Conservation (phyloP, 2,113 vertebrate genomes). For the Brienomyrus longianalis region DNA sequence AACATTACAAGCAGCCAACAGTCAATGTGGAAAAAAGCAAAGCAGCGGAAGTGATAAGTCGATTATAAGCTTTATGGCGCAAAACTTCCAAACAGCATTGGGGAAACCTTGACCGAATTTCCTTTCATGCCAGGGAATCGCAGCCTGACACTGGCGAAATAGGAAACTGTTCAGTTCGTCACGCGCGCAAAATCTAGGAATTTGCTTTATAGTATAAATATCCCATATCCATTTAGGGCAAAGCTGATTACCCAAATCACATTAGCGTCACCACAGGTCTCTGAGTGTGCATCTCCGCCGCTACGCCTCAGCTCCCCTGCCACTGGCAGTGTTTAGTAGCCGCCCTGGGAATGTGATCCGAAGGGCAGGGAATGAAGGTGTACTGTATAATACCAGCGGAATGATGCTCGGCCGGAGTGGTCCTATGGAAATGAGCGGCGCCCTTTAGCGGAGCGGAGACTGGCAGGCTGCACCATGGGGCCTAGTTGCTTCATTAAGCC, state of each 20-base stretch:
- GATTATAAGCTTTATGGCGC: not conserved
- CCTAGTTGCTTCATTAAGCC: slow-evolving; percentile 13
- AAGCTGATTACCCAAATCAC: slow-evolving; percentile 25
- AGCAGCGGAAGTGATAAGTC: not conserved
- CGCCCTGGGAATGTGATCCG: not conserved
- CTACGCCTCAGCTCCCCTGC: not conserved
- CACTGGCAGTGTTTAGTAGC: not conserved
- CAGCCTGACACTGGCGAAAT: slow-evolving; percentile 13
- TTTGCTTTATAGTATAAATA: slow-evolving; percentile 20
- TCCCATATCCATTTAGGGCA: slow-evolving; percentile 13
- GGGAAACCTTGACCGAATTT: not conserved
- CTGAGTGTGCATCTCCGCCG: not conserved
- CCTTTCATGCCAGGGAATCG: not conserved
- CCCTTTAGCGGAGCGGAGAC: not conserved
- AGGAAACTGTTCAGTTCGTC: slow-evolving; percentile 8
- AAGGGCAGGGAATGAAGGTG: not conserved
- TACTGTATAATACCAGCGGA: not conserved
- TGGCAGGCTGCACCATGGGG: not conserved
- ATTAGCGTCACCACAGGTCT: slow-evolving; percentile 12
- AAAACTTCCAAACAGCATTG: not conserved
- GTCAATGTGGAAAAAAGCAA: not conserved
- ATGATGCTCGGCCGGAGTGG: not conserved
- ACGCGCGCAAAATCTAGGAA: slow-evolving; percentile 6
- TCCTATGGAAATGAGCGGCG: not conserved
- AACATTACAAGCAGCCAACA: not conserved